Base-by-base conservation (phyloP, 2,888 invertebrate species). In the Anagyrus pseudococci region DNA sequence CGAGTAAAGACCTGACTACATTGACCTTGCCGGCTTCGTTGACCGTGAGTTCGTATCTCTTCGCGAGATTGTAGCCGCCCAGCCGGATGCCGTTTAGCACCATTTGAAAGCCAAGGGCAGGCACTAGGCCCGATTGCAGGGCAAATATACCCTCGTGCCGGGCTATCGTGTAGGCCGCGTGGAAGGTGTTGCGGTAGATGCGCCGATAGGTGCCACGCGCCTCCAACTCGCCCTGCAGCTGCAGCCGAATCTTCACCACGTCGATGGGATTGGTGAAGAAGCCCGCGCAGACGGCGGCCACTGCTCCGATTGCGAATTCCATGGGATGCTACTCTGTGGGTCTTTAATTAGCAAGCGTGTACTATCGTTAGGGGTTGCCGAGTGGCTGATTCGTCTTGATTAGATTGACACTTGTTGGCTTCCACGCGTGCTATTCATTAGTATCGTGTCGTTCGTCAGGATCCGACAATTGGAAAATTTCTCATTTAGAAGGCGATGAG, bases 211-310 rank as follows among this genome's bases (percentile, higher is more conserved):
- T 82, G 0, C 94, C 93, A 44, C 85, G 85, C 0, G 88, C 87
- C 64, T 86, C 86, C 25, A 96, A 77, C 81, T 96, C 93, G 0
- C 93, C 93, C 77, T 96, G 96, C 19, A 96, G 83, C 77, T 96
- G 96, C 73, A 96, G 87, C 20, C 96, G 85, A 0, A 92, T 94
- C 82, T 96, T 96, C 15, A 94, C 81, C 2, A 95, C 94, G 76
- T 96, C 96, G 70, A 94, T 85, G 0, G 96, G 96, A 79, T 96
- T 96, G 0, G 94, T 94, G 75, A 94, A 91, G 41, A 92, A 74
- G 3, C 92, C 91, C 0, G 95, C 94, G 33, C 91, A 89, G 76
- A 91, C 88, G 0, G 94, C 93, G 0, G 92, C 90, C 2, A 85
- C 71, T 0, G 89, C 95, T 23, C 93, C 96, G 73, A 92, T 84